Evolutionary conservation across 2,797 vertebrate species (phyloP), one percentile per base, ranked within the genome.

Genomic region (Champsocephalus gunnari): DNA sequence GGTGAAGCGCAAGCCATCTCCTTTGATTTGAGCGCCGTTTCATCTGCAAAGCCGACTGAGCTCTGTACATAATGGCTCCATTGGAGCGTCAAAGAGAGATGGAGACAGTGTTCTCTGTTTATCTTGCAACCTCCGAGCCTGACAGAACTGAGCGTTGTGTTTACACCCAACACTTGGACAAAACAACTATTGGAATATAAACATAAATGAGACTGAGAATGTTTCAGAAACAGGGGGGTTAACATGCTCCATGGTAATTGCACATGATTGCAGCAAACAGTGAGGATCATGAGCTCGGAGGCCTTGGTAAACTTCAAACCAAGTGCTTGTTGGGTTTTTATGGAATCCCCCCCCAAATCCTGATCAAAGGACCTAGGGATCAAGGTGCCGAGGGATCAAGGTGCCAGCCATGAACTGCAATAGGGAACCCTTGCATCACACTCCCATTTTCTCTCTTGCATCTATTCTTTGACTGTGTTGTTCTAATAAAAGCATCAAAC

Each of bases 11-110:
- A 21, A 75, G 70, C 66, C 73, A 77, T 88, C 78, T 69, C n/a
- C 73, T 92, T 90, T 88, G 85, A 92, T 91, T 89, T 76, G 57
- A 78, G 64, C 51, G 48, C 19, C 50, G 53, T 90, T 92, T 92
- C 83, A 89, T 92, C 89, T 87, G 83, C 71, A 50, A 80, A 82
- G 71, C 75, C 82, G 77, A 50, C 71, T 41, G 80, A 83, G 71
- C 66, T 70, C 56, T 65, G 75, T 64, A 77, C 80, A 78, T 84
- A 89, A 88, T 85, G 83, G 79, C 76, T 88, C 75, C 69, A 68
- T 74, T 48, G 66, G 68, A 83, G 75, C 81, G 49, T 73, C 80
- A 69, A 76, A 76, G 38, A 63, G 70, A 80, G 75, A 87, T 70
- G 64, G 82, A 86, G 79, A 77, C 70, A 21, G 67, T 50, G 79